phyloP scores from a whole-genome alignment of 2,113 vertebrate species.

The Montifringilla adamsi region DNA sequence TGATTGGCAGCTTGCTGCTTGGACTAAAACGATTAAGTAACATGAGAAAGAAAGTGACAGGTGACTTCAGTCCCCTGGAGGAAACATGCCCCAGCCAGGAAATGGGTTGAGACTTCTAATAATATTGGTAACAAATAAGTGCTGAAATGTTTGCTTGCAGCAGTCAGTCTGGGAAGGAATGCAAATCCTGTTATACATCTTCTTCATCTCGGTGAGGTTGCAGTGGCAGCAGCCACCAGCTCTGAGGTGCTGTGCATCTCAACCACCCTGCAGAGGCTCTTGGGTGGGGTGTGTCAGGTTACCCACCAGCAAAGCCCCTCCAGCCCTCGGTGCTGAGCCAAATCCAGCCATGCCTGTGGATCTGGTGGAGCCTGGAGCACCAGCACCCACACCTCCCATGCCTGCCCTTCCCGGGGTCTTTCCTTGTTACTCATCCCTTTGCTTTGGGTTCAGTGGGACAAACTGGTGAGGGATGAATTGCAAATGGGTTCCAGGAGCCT shows the following conservation, averaged over 20 bases:
- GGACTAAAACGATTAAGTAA: slow-evolving; percentile 83
- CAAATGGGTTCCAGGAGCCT: background rate
- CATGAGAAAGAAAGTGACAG: slow-evolving; percentile 76
- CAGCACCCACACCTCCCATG: accelerated
- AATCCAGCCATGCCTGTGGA: background rate
- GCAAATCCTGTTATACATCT: slow-evolving; percentile 81
- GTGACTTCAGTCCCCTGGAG: slow-evolving; percentile 74
- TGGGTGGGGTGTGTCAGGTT: background rate
- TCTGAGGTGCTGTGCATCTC: slow-evolving; percentile 40
- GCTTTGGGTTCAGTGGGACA: background rate
- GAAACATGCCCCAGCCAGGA: slow-evolving; percentile 71
- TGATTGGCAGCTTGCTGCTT: slow-evolving; percentile 76
- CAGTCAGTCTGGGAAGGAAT: slow-evolving; percentile 71
- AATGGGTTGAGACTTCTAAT: slow-evolving; percentile 72
- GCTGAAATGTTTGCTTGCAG: slow-evolving; percentile 76
- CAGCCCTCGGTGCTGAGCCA: background rate
- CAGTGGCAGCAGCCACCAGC: slow-evolving; percentile 52
- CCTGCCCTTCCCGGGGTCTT: background rate
- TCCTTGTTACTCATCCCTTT: accelerated
- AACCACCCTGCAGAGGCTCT: slow-evolving; percentile 7
- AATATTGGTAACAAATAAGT: slow-evolving; percentile 74
- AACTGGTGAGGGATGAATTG: background rate
- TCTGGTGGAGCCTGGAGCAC: accelerated
- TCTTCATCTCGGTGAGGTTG: slow-evolving; percentile 76
- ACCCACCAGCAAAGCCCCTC: background rate